Evolutionary conservation across 2,113 vertebrate genomes (phyloP), one percentile per base, ranked within the genome.

Genomic region (Pelusios castaneus): DNA sequence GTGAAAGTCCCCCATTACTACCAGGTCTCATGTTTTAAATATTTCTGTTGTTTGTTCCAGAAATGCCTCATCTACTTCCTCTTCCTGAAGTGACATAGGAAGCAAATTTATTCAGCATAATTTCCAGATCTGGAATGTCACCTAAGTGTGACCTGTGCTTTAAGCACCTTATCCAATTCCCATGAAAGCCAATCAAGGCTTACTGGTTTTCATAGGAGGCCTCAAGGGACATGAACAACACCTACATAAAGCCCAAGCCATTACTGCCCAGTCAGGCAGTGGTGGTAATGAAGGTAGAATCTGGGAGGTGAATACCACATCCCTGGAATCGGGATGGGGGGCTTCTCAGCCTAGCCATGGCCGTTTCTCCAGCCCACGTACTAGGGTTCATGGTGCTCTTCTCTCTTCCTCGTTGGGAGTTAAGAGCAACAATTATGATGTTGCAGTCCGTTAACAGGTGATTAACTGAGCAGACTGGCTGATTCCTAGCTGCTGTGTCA

Each of bases 391-490:
- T n/a, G n/a, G n/a, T n/a, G n/a, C n/a, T n/a, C n/a, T n/a, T n/a
- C n/a, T n/a, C n/a, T n/a, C n/a, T n/a, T n/a, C n/a, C n/a, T n/a
- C n/a, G n/a, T n/a, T 80, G 80, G 76, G 70, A 75, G 41, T 75
- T 13, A 43, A 75, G 22, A 43, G 22, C 22, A 25, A 10, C 70
- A 41, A 43, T 7, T 63, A 13, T 73, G 54, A 21, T 3, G 49
- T 8, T 52, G 9, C 27, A 29, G 3, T 81, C 3, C 80, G 58
- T 24, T 47, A 25, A 5, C 17, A 10, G 0, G 29, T 45, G 19
- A 14, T 21, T 38, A 84, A 87, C 52, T 34, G 34, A 58, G 6
- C 0, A 0, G 25, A 60, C 47, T 31, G 55, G 84, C 70, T 84
- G n/a, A 78, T 4, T 81, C 10, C 51, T 81, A 79, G 43, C 11